phyloP scores from a whole-genome alignment of 2,797 vertebrate genomes.

The Dendrocincla fuliginosa region DNA sequence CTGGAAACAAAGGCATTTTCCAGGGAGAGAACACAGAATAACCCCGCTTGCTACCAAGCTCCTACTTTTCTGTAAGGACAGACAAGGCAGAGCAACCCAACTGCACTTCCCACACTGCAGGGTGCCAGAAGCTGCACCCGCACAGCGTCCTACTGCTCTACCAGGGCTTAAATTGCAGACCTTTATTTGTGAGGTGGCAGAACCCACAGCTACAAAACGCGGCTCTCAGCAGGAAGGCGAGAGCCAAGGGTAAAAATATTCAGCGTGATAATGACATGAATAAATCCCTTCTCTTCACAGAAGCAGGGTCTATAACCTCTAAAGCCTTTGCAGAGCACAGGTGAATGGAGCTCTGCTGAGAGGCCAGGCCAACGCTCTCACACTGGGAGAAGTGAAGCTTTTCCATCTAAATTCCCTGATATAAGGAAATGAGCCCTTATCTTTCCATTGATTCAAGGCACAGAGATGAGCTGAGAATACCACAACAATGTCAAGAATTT shows the following conservation, averaged over 20 bases:
- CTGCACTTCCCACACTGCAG: not conserved
- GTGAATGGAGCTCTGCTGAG: not conserved
- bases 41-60: not conserved
- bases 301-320: not conserved
- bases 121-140: not conserved
- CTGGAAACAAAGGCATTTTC: not conserved
- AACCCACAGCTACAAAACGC: not conserved
- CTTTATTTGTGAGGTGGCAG: not conserved
- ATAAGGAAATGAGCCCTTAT: not conserved
- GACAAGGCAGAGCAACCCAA: not conserved
- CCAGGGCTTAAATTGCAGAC: not conserved
- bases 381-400: not conserved
- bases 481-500: not conserved
- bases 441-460: not conserved
- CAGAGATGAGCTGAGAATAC: not conserved
- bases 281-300: not conserved
- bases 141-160: not conserved
- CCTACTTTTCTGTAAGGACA: not conserved
- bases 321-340: not conserved
- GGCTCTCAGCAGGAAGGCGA: rapidly evolving
- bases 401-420: not conserved
- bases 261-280: not conserved
- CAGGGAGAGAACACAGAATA: not conserved
- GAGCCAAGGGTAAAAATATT: not conserved
- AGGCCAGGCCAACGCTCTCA: rapidly evolving